A percentile compares a stretch with the other conserved stretches of the same genome.
These are phyloP conservation scores for Nasonovia ribisnigri DNA, from an alignment of 2,888 invertebrate genomes.

Conservation along the genomic window DNA sequence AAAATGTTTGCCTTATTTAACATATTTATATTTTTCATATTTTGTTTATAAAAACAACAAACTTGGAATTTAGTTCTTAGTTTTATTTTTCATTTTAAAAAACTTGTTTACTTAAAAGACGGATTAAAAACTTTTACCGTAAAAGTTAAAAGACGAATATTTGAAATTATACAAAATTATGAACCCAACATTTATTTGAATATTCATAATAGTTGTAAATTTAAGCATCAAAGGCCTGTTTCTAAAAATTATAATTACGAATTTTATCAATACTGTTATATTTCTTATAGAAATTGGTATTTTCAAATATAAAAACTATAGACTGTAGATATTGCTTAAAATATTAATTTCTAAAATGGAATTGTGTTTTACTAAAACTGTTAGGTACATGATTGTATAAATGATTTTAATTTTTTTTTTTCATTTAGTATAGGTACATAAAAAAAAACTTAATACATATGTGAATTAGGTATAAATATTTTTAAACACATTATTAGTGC, in stretches of 20 bases:
- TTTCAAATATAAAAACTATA: neutral
- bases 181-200: neutral
- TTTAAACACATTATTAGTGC: neutral
- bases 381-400: neutral
- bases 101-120: constrained; percentile 2
- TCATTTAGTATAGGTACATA: neutral
- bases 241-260: neutral
- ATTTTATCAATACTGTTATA: neutral
- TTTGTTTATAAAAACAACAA: neutral
- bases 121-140: neutral
- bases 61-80: neutral
- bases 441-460: neutral
- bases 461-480: neutral
- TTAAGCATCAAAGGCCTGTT: neutral
- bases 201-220: neutral
- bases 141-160: neutral
- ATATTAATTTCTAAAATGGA: neutral
- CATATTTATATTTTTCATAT: neutral
- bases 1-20: neutral
- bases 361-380: neutral
- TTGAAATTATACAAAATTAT: neutral
- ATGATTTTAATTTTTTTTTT: neutral
- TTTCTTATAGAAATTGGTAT: neutral
- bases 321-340: neutral
- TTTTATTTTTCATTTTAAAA: neutral